These are phyloP conservation scores for Lutjanus campechanus DNA, from an alignment of 2,797 vertebrate species.

Conservation along the genomic window DNA sequence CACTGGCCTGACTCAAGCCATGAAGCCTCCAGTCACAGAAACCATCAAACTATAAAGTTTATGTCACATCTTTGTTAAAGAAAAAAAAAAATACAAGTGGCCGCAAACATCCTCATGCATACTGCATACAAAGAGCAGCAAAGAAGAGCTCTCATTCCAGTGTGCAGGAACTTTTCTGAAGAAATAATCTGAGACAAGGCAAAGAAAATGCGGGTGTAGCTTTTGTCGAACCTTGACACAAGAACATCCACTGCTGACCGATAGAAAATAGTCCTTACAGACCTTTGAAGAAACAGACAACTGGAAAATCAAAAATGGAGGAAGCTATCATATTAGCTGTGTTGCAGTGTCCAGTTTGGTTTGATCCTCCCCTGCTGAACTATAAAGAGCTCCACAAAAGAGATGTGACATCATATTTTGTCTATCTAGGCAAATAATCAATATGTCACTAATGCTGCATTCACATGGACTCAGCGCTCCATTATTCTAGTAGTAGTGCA, in stretches of 20 bases:
- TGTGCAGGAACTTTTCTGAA: too few species aligned
- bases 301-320: background rate
- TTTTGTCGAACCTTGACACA: background rate
- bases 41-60: background rate
- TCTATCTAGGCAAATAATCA: too few species aligned
- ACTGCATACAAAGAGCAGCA: background rate
- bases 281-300: background rate
- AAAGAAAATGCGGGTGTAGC: background rate
- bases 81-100: background rate
- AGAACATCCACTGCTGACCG: background rate
- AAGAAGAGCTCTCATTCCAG: background rate
- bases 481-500: too few species aligned
- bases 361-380: background rate
- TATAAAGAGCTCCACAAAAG: slow-evolving; percentile 1
- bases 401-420: too few species aligned
- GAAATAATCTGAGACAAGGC: too few species aligned
- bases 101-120: too few species aligned
- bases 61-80: background rate
- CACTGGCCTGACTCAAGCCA: slow-evolving; percentile 26
- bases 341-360: background rate
- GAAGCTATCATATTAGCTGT: background rate
- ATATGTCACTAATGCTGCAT: too few species aligned
- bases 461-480: too few species aligned
- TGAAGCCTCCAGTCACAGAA: slow-evolving; percentile 10
- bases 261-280: background rate